A percentile compares a stretch with the other conserved stretches of the same genome.
These are phyloP conservation scores for Arizona elegans DNA, from an alignment of 2,113 vertebrate genomes.

Conservation along the genomic window DNA sequence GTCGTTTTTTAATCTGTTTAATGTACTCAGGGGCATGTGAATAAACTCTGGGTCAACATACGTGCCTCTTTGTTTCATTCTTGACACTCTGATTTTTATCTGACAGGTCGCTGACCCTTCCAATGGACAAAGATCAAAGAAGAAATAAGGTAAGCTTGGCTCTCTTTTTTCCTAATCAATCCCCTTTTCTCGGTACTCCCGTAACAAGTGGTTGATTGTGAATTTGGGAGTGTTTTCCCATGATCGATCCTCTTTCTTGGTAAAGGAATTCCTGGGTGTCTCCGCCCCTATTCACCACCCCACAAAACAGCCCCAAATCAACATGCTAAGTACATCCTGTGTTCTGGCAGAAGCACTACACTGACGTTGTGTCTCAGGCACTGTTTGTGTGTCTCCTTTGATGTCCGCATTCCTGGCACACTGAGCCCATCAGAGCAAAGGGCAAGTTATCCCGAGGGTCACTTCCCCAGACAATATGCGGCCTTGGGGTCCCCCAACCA, in stretches of 20 bases:
- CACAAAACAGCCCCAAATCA: background rate
- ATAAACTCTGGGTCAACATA: background rate
- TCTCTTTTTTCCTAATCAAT: accelerated
- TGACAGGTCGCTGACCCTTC: background rate
- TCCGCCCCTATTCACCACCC: background rate
- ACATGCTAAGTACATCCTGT: background rate
- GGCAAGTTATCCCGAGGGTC: background rate
- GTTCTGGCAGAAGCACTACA: background rate
- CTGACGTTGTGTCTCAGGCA: too few relatives aligned
- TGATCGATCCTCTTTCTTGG: background rate
- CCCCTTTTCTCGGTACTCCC: background rate
- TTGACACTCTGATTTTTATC: background rate
- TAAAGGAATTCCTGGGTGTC: background rate
- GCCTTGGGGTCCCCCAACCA: too few relatives aligned
- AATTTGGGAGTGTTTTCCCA: background rate
- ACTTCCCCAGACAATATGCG: accelerated
- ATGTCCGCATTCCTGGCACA: background rate
- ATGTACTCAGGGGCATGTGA: background rate
- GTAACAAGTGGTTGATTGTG: background rate
- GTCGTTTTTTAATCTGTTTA: background rate
- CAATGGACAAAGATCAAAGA: accelerated
- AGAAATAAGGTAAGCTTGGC: background rate
- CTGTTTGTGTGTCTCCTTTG: background rate
- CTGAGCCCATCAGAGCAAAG: background rate
- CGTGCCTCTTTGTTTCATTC: too few relatives aligned